Evolutionary conservation across 2,113 vertebrate species (phyloP).

Genomic region (Limanda limanda): DNA sequence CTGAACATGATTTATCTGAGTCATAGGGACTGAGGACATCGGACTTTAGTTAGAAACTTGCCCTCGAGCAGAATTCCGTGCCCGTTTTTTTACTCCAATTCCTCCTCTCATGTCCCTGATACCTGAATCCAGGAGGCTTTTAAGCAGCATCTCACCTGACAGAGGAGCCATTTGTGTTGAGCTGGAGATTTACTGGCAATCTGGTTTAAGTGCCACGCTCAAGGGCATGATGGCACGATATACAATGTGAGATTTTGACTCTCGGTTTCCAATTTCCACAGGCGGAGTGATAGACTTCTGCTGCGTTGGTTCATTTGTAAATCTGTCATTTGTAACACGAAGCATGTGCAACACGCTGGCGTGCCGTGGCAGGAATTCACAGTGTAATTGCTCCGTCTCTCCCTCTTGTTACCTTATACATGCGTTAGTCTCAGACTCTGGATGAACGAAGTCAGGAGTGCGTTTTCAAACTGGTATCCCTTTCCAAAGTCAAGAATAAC

Average conservation of each 20-base stretch:
- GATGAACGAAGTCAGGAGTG: constrained; percentile 48
- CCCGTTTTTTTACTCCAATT: constrained; percentile 48
- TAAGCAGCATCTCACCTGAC: constrained; percentile 47
- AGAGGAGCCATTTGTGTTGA: constrained; percentile 55
- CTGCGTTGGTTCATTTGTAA: neutral
- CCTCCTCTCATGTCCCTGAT: constrained; percentile 52
- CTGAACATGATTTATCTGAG: constrained; percentile 53
- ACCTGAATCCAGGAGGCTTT: constrained; percentile 65
- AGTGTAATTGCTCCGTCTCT: constrained; percentile 29
- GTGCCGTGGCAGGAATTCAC: constrained; percentile 9
- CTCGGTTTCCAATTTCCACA: constrained; percentile 43
- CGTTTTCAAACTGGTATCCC: constrained; percentile 29
- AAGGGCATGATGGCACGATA: constrained; percentile 63
- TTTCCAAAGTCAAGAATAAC: constrained; percentile 3
- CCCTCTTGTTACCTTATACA: constrained; percentile 11
- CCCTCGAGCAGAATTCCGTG: constrained; percentile 65
- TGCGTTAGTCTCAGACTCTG: constrained; percentile 38
- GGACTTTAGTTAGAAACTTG: constrained; percentile 76
- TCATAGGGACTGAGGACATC: constrained; percentile 60
- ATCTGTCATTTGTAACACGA: constrained; percentile 35
- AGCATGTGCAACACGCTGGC: constrained; percentile 3
- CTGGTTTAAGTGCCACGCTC: constrained; percentile 67
- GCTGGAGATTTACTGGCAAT: constrained; percentile 73
- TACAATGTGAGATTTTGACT: constrained; percentile 57
- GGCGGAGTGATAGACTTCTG: constrained; percentile 43